Evolutionary conservation across 2,888 invertebrate species (phyloP).

Genomic region (Brenthis ino): DNA sequence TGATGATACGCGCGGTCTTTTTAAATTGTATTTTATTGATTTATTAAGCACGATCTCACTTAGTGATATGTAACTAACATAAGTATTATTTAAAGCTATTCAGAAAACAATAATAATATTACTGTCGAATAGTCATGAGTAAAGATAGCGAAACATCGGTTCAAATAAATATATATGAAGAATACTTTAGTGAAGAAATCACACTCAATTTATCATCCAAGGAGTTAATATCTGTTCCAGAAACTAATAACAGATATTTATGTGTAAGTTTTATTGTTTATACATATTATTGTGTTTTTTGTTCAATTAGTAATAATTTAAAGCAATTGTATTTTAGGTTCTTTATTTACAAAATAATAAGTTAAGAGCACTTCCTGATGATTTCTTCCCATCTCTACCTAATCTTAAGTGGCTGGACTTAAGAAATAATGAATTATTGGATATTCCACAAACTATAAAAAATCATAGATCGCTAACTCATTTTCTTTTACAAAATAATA

Average conservation of each 20-base stretch:
- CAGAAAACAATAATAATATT: background rate
- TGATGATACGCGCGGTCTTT: constrained; percentile 9
- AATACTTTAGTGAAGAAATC: constrained; percentile 56
- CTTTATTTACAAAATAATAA: constrained; percentile 79
- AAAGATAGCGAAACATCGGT: constrained; percentile 42
- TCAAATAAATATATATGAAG: constrained; percentile 59
- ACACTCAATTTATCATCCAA: constrained; percentile 58
- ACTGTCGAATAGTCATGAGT: background rate
- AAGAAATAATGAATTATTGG: constrained; percentile 82
- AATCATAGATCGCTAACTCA: constrained; percentile 83
- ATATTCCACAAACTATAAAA: constrained; percentile 81
- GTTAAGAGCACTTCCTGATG: constrained; percentile 77
- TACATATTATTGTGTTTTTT: background rate
- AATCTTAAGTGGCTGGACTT: constrained; percentile 85
- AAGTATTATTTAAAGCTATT: background rate
- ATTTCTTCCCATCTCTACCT: constrained; percentile 81
- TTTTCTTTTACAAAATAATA: constrained; percentile 84
- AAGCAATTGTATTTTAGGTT: constrained; percentile 56
- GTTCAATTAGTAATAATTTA: background rate
- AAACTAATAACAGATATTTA: constrained; percentile 51
- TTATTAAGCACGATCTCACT: background rate
- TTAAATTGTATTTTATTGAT: constrained; percentile 15
- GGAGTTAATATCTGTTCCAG: constrained; percentile 54
- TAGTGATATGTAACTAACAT: background rate
- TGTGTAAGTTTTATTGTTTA: constrained; percentile 53